Evolutionary conservation across 2,113 vertebrate genomes (phyloP).

Genomic region (Phodopus roborovskii): DNA sequence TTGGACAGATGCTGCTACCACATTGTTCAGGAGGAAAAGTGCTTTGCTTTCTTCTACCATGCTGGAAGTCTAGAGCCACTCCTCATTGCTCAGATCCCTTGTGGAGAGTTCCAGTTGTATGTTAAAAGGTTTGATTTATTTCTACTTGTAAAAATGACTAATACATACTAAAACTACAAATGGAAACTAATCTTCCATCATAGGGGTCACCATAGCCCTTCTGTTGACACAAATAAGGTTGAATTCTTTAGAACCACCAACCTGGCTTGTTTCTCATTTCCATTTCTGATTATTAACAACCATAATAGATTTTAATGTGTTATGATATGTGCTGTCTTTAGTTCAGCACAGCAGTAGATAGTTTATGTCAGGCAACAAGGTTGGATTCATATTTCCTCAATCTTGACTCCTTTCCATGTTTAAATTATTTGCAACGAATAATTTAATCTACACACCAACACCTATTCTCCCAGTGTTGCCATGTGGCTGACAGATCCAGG

Average conservation of each 20-base stretch:
- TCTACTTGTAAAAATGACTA: neutral
- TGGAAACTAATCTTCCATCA: neutral
- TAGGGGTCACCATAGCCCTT: neutral
- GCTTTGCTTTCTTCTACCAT: neutral
- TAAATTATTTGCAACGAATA: neutral
- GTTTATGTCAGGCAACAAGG: neutral
- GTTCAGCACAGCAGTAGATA: neutral
- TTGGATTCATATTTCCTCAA: conserved; percentile 26
- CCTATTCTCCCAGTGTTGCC: neutral
- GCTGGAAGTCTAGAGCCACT: neutral
- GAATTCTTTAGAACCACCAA: neutral
- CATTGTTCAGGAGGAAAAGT: neutral
- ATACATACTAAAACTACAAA: neutral
- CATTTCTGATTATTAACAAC: conserved; percentile 45
- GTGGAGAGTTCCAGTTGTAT: neutral
- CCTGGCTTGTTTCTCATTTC: conserved; percentile 1
- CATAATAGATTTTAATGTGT: conserved; percentile 58
- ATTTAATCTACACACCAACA: neutral
- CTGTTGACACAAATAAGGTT: neutral
- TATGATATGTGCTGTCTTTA: neutral
- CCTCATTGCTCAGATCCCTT: too few species aligned
- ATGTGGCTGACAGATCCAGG: neutral
- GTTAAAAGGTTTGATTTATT: neutral
- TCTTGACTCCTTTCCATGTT: neutral
- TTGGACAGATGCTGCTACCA: neutral